Evolutionary conservation across 2,888 invertebrate species (phyloP).

Genomic region (Microctonus aethiopoides): DNA sequence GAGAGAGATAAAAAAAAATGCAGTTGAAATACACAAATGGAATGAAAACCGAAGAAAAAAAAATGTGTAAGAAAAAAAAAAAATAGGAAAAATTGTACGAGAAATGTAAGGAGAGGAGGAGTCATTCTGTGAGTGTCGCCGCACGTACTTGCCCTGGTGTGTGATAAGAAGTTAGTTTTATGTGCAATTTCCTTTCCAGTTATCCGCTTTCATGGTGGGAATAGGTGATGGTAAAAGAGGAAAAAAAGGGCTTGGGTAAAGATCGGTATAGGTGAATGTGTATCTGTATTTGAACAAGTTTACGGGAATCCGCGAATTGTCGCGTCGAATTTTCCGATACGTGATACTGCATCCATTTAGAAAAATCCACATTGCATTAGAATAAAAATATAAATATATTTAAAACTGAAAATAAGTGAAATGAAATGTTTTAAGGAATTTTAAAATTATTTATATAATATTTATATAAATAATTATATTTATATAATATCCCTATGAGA

Average conservation of each 20-base stretch:
- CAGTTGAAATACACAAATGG: neutral
- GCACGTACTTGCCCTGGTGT: conserved; percentile 29
- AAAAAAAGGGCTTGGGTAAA: neutral
- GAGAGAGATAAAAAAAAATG: neutral
- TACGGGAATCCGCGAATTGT: conserved; percentile 15
- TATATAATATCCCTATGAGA: too few relatives aligned
- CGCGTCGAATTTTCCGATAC: conserved; percentile 22
- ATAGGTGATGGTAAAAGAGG: neutral
- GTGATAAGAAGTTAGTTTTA: conserved; percentile 40
- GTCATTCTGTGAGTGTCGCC: conserved; percentile 7
- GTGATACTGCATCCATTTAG: conserved; percentile 15
- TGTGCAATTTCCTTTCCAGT: conserved; percentile 40
- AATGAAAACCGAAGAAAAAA: neutral
- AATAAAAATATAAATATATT: neutral
- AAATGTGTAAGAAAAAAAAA: neutral
- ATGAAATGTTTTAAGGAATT: neutral
- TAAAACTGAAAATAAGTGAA: neutral
- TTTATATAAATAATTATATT: too few relatives aligned
- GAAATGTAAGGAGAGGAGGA: neutral
- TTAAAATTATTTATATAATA: neutral
- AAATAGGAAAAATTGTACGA: neutral
- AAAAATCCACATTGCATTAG: conserved; percentile 15
- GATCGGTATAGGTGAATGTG: neutral
- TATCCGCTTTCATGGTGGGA: conserved; percentile 28
- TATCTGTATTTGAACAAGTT: neutral